Conservation (phyloP, 1,140 invertebrate species). For the Procambarus virginalis region DNA sequence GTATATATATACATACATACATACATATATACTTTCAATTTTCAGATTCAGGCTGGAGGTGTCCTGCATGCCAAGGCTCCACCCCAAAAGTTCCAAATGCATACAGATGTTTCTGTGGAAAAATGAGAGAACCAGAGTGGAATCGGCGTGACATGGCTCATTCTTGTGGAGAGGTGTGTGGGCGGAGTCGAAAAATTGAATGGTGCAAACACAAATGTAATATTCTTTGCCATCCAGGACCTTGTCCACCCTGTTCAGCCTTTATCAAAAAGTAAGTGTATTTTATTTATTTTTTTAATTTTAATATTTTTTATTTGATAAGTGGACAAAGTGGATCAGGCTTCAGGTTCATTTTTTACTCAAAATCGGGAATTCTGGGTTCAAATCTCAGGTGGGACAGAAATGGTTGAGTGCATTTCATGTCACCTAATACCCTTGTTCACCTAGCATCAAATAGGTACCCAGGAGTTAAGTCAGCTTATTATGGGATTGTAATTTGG, state of each 20-base stretch:
- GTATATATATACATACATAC: too few species aligned
- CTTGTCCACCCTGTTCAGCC: conserved; percentile 84
- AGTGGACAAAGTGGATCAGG: too few species aligned
- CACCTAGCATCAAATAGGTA: too few species aligned
- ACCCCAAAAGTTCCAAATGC: conserved; percentile 80
- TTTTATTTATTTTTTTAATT: conserved; percentile 7
- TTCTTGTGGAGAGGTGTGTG: conserved; percentile 91
- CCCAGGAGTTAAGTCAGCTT: too few species aligned
- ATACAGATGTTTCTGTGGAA: conserved; percentile 90
- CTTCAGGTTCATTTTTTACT: too few species aligned
- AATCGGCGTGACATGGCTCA: conserved; percentile 86
- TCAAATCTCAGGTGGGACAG: too few species aligned
- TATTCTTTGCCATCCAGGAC: conserved; percentile 91
- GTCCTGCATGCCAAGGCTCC: conserved; percentile 91
- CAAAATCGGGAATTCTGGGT: too few species aligned
- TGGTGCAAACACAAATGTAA: conserved; percentile 89
- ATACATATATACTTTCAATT: not conserved
- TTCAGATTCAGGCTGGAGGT: conserved; percentile 88
- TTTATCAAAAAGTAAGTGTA: conserved; percentile 75
- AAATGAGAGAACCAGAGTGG: conserved; percentile 82
- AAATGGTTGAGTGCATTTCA: too few species aligned
- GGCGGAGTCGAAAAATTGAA: conserved; percentile 75
- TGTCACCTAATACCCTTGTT: too few species aligned
- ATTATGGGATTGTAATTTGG: too few species aligned
- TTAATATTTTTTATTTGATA: not conserved